phyloP scores from a whole-genome alignment of 2,888 invertebrate species.

The Argyresthia goedartella region DNA sequence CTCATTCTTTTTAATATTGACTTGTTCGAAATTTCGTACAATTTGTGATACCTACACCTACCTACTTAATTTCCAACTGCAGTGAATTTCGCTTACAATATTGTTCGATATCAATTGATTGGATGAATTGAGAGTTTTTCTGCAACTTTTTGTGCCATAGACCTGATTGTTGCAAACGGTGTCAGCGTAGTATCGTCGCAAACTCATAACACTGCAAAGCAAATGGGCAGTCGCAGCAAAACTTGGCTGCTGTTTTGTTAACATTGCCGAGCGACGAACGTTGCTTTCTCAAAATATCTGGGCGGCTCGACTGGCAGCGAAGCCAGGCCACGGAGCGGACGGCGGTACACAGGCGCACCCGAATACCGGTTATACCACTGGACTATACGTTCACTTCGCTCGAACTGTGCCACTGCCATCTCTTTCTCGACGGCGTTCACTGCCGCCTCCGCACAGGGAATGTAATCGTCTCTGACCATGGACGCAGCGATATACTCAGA shows the following conservation, averaged over 20 bases:
- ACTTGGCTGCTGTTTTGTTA: conserved; percentile 53
- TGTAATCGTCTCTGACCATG: conserved; percentile 12
- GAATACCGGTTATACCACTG: conserved; percentile 70
- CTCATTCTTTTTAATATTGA: too few species aligned
- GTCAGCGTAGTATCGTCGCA: too few species aligned
- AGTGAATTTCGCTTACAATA: too few species aligned
- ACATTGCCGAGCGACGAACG: conserved; percentile 52
- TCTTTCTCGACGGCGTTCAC: conserved; percentile 30
- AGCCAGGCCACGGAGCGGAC: too few species aligned
- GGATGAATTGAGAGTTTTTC: too few species aligned
- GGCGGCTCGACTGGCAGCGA: conserved; percentile 47
- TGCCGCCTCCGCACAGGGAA: conserved; percentile 23
- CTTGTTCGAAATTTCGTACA: too few species aligned
- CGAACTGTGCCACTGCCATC: conserved; percentile 22
- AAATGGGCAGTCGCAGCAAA: conserved; percentile 44
- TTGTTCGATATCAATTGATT: too few species aligned
- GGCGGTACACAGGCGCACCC: conserved; percentile 43
- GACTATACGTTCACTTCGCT: conserved; percentile 52
- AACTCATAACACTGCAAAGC: too few species aligned
- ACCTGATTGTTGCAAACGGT: too few species aligned
- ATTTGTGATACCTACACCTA: too few species aligned
- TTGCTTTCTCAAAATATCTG: conserved; percentile 65
- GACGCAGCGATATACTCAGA: conserved; percentile 33
- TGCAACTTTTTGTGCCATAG: too few species aligned
- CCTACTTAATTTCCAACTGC: too few species aligned